Base-by-base conservation (phyloP, 2,797 vertebrate species). In the Characodon lateralis region DNA sequence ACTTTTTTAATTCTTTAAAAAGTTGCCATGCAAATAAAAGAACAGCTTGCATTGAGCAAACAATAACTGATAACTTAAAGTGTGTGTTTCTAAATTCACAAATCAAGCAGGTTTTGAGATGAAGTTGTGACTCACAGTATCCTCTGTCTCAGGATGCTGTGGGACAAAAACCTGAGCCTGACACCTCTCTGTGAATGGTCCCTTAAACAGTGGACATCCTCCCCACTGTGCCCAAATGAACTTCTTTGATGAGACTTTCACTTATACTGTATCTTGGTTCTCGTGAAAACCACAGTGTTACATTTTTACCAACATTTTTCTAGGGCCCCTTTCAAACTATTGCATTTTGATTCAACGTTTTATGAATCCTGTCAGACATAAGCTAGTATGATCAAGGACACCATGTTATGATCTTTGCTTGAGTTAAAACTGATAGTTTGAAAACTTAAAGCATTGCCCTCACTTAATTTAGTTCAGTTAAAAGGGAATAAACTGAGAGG, bases 181-280 rank as follows among this genome's bases (percentile, higher is more conserved):
- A 91, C 92, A 93, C 89, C 82, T 92, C 84, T 13, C 82, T 83
- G 91, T 81, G 83, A 94, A 92, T 71, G 79, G 87, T 82, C 84
- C 77, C 76, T 66, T 87, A 79, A 92, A 87, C 78, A 89, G 80
- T 10, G 72, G 55, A 79, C 85, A 82, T 88, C 89, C 87, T 89
- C 78, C 81, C 77, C 71, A 78, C 61, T 51, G 56, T 22, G 66
- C 35, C 50, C 74, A 86, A 92, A 91, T 89, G 78, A 89, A 92
- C 85, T 56, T 13, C 50, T 75, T 77, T 70, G 35, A 81, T 39
- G 53, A 20, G 22, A 55, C 66, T 70, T 2, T 56, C 41, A 16
- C 56, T 18, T n/a, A 46, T 35, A 35, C 35, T 35, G 35, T 28
- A 26, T 71, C 53, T 58, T 55, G 16, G 2, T 72, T 31, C 24